Percentiles rank a stretch among this genome's conserved stretches.
Evolutionary conservation across 2,888 invertebrate genomes (phyloP).

Genomic region (Plagiodera versicolora): DNA sequence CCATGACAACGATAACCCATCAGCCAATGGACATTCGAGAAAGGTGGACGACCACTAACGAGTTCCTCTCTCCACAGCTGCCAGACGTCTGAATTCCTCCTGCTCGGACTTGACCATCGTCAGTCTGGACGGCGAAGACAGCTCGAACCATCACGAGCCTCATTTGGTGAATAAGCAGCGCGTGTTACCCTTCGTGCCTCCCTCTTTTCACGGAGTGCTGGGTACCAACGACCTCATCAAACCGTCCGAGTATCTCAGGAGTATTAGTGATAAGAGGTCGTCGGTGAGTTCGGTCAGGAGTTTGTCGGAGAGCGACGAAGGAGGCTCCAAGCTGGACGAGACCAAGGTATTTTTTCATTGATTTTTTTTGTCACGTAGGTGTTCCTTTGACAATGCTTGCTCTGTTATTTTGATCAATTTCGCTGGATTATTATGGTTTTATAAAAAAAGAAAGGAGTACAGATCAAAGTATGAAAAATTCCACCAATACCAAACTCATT

Average conservation of each 20-base stretch:
- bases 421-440: too few species aligned
- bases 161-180: slow-evolving; percentile 84
- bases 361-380: too few species aligned
- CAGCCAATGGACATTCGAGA: slow-evolving; percentile 3
- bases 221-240: slow-evolving; percentile 84
- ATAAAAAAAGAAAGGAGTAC: too few species aligned
- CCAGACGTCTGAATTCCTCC: slow-evolving; percentile 53
- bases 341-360: slow-evolving; percentile 21
- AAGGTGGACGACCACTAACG: slow-evolving; percentile 22
- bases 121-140: slow-evolving; percentile 58
- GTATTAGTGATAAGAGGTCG: slow-evolving; percentile 69
- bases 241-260: slow-evolving; percentile 88
- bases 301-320: slow-evolving; percentile 50
- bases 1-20: slow-evolving; percentile 3
- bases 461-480: too few species aligned
- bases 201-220: slow-evolving; percentile 74
- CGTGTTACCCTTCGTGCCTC: slow-evolving; percentile 87
- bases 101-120: slow-evolving; percentile 56
- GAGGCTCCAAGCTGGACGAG: slow-evolving; percentile 38
- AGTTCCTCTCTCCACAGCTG: slow-evolving; percentile 40
- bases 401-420: too few species aligned
- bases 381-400: too few species aligned
- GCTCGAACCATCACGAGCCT: slow-evolving; percentile 52
- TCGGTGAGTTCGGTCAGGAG: slow-evolving; percentile 55
- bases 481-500: too few species aligned